A percentile compares a stretch with the other conserved stretches of the same genome.
phyloP scores from a whole-genome alignment of 2,113 vertebrate species.

The Fulmarus glacialis region DNA sequence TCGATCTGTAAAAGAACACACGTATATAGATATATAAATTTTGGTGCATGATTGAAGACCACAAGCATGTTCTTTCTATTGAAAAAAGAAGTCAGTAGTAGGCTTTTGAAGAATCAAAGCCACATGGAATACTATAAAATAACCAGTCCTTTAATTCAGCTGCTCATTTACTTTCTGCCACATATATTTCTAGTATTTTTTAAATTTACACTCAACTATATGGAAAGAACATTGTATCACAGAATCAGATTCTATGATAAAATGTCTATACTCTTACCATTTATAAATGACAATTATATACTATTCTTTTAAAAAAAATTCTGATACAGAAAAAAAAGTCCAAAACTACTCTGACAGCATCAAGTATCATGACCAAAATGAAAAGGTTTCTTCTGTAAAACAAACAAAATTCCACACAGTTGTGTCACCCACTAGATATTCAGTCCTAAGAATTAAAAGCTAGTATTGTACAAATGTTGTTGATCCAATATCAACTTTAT shows the following conservation, averaged over 20 bases:
- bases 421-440: accelerated
- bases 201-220: background rate
- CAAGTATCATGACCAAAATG: background rate
- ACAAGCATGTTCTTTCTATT: background rate
- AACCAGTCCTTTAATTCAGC: background rate
- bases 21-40: accelerated
- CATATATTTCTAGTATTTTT: background rate
- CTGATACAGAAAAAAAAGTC: background rate
- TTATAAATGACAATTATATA: background rate
- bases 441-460: background rate
- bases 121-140: background rate
- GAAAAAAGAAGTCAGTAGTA: background rate
- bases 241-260: background rate
- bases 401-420: background rate
- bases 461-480: background rate
- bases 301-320: background rate
- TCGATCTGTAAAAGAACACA: background rate
- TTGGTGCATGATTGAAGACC: background rate
- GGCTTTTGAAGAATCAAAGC: background rate
- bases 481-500: background rate
- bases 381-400: background rate
- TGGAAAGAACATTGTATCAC: background rate
- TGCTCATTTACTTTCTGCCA: background rate
- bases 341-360: background rate
- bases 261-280: background rate